Percentiles rank a stretch among this genome's conserved stretches.
phyloP scores from a whole-genome alignment of 2,113 vertebrate species.

The Microtus pennsylvanicus region DNA sequence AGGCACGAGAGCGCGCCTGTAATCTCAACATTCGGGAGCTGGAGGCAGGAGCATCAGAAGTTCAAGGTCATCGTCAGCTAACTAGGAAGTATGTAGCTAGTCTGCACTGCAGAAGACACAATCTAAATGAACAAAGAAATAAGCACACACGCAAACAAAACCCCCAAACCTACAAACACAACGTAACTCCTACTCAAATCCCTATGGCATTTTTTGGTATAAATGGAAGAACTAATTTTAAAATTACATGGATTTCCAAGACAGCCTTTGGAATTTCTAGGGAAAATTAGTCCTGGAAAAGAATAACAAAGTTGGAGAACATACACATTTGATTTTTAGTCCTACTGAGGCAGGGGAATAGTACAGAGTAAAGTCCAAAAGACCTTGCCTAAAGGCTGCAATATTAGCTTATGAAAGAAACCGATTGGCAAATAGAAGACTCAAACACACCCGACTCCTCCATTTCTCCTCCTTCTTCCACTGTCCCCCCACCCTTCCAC shows the following conservation, averaged over 20 bases:
- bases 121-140: background rate
- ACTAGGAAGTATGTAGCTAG: background rate
- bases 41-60: background rate
- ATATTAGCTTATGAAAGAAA: background rate
- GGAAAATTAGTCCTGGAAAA: slow-evolving; percentile 3
- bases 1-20: background rate
- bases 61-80: background rate
- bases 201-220: background rate
- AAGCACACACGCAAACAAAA: background rate
- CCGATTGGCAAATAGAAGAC: background rate
- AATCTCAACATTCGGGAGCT: background rate
- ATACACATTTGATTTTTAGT: slow-evolving; percentile 37
- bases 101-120: background rate
- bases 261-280: background rate
- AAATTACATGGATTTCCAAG: slow-evolving; percentile 32
- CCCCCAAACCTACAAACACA: background rate
- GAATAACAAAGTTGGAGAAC: slow-evolving; percentile 21
- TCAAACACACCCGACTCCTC: background rate
- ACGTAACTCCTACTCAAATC: background rate
- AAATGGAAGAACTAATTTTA: slow-evolving; percentile 50
- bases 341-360: background rate
- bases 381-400: background rate
- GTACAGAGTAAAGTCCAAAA: background rate
- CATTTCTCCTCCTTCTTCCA: background rate
- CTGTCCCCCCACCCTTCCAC: background rate